Evolutionary conservation across 2,888 invertebrate species (phyloP), one percentile per base, ranked within the genome.

Genomic region (Lagria hirta): DNA sequence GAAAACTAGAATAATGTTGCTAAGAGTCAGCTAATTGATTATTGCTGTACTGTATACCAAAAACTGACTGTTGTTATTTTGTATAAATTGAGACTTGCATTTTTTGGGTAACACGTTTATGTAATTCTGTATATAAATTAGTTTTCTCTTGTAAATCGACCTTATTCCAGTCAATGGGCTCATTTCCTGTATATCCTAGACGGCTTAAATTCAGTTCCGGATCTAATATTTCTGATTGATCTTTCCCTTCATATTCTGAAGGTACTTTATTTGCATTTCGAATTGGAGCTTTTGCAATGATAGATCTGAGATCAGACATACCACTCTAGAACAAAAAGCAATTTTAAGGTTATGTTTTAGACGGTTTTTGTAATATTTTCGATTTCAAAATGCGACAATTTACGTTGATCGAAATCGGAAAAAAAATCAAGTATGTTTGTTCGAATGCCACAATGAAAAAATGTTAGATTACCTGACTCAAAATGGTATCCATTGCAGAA

Each of bases 111-210:
- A 85, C 80, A 51, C 84, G 74, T 16, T 78, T 73, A 55, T 79
- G 80, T 48, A 84, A 73, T 59, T 83, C 82, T 58, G 81, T 75
- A 65, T 80, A 82, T 18, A 84, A 65, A 62, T 84, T 83, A 52
- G 77, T 79, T 68, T 84, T 85, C 55, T 81, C 80, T 0, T 84
- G 84, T 22, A 84, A 64, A 35, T 75, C 74, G 7, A 84, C 74
- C 47, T 76, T 74, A 50, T 75, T 72, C 83, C 84, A 85, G 59
- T 81, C 78, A 37, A 84, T 78, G 1, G 78, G 75, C 32, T 78
- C 77, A 2, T 75, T 72, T 11, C 54, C 57, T 3, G 73, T 74
- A 55, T 82, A 82, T 2, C 83, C 83, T 48, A 63, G 43, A 45
- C 79, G 77, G 18, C 62, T 62, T 33, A 81, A 66, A 54, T 77